Evolutionary conservation across 1,140 invertebrate species (phyloP).

Genomic region (Chironomus striatipennis): DNA sequence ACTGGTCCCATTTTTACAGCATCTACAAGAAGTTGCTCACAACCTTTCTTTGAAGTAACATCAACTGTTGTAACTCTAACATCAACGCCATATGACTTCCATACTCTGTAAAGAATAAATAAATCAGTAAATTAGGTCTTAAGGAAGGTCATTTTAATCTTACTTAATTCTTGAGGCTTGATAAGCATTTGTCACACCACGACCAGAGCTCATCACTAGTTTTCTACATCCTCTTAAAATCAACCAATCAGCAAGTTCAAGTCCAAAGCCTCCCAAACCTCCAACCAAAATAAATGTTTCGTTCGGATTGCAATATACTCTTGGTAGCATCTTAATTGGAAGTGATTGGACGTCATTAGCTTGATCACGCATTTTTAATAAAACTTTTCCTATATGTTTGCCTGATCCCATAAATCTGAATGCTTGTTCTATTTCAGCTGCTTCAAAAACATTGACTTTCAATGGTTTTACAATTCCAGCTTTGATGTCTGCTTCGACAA

Average conservation of each 20-base stretch:
- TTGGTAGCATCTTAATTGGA: conserved; percentile 2
- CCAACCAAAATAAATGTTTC: conserved; percentile 46
- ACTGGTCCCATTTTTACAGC: conserved; percentile 51
- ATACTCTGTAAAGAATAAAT: conserved; percentile 31
- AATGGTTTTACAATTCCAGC: conserved; percentile 51
- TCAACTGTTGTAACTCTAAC: conserved; percentile 42
- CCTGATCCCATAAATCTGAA: conserved; percentile 68
- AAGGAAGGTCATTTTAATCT: background rate
- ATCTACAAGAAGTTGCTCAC: conserved; percentile 48
- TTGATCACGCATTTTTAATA: conserved; percentile 53
- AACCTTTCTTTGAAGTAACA: conserved; percentile 41
- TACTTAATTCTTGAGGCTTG: conserved; percentile 44
- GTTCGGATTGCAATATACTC: conserved; percentile 26
- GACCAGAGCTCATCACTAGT: conserved; percentile 60
- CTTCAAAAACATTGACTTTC: conserved; percentile 45
- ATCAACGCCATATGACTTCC: conserved; percentile 43
- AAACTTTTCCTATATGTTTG: conserved; percentile 75
- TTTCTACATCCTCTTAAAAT: conserved; percentile 57
- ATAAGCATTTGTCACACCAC: conserved; percentile 59
- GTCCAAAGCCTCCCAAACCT: conserved; percentile 72
- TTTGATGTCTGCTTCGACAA: conserved; percentile 54
- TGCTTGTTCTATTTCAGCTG: conserved; percentile 48
- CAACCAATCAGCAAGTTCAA: conserved; percentile 71
- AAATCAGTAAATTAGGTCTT: too few relatives aligned
- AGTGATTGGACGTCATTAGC: background rate